Evolutionary conservation across 2,888 invertebrate species (phyloP), one percentile per base, ranked within the genome.

Genomic region (Tiphia femorata): DNA sequence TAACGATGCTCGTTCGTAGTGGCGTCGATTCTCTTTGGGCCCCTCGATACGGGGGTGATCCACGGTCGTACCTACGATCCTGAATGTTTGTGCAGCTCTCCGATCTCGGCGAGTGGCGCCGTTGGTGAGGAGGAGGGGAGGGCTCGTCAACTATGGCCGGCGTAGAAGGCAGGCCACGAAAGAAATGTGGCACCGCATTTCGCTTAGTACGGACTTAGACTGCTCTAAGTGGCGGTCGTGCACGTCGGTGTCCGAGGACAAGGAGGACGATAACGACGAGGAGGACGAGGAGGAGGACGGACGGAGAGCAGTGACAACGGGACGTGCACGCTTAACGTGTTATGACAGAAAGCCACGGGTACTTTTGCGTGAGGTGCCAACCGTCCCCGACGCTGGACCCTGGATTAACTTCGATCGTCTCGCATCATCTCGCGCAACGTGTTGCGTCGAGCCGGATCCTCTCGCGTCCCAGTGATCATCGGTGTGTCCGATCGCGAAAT

Each of bases 91-190:
- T 70, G 69, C 63, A 64, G 69, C 52, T n/a, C n/a, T 62, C 68
- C 54, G 67, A 62, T 65, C 54, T 42, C 55, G 64, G 58, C 33
- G 59, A 60, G 46, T 47, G 43, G 44, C 46, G 38, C 37, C 49
- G 53, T 37, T 52, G 64, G 67, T 51, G 73, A 66, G 67, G 62
- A 64, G 59, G 59, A 63, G 66, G 75, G n/a, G n/a, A n/a, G n/a
- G n/a, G n/a, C n/a, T n/a, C n/a, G 73, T 76, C 78, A 77, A 77
- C 78, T 79, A 81, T 81, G 81, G 81, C 81, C 76, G 79, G 78
- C 78, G 69, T 72, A 72, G 74, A 73, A 72, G 72, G 76, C 75
- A 73, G 77, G 73, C 79, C 77, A 80, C 72, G 77, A 77, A 79
- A 79, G 79, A 81, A 81, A 79, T 81, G 81, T 79, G 78, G 76